Evolutionary conservation across 2,797 vertebrate species (phyloP), one percentile per base, ranked within the genome.

Genomic region (Aulostomus chinensis): DNA sequence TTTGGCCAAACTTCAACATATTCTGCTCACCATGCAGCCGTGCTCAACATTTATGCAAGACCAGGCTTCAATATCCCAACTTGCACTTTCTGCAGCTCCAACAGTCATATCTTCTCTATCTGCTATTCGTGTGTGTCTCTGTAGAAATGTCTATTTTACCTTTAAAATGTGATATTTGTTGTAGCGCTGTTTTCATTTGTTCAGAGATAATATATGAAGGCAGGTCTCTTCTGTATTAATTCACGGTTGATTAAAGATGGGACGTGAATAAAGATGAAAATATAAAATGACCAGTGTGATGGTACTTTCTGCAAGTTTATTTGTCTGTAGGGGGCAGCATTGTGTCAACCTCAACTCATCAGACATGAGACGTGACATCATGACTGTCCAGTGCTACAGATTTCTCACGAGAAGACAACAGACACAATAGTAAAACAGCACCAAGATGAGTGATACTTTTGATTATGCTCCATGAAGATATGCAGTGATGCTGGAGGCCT

Each of bases 191-290:
- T 42, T 72, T 61, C n/a, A 24, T 75, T 76, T 46, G 35, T 72
- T 51, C 59, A 73, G 69, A 85, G 68, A 54, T 77, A 73, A 76
- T 75, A 68, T 77, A 78, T 77, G 80, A 67, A 49, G 54, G 57
- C 29, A 16, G 30, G 15, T 58, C 21, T 72, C 42, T 28, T 55
- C 59, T 81, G 67, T 69, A 11, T 66, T 49, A 62, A 56, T 52
- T 76, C 43, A 34, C 32, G 52, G 42, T 37, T 57, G 55, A 70
- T 46, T 74, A 63, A 82, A 63, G 52, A 74, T 55, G 53, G 54
- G 51, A 43, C 28, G 34, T 46, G 49, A 89, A 87, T 89, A 90
- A 90, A 89, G 60, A 74, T 70, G 3, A 29, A 57, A 68, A 66
- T 14, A 36, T 26, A 45, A 58, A 47, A 57, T 22, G 8, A 58